Evolutionary conservation across 2,888 invertebrate genomes (phyloP), one percentile per base, ranked within the genome.

Genomic region (Latheticus oryzae): DNA sequence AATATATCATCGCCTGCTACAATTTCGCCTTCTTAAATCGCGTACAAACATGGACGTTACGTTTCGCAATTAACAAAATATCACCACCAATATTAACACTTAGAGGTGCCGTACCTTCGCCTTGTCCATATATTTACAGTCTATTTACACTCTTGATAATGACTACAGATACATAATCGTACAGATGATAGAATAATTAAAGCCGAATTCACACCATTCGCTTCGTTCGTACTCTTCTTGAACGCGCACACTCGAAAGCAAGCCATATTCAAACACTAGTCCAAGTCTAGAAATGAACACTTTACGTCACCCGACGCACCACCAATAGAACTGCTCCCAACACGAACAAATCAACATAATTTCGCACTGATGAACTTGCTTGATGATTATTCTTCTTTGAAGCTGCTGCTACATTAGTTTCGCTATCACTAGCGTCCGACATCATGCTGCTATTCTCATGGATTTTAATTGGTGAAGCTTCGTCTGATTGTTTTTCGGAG

Each of bases 381-480:
- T 52, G 19, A 16, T 57, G 54, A 4, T 66, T 63, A 17, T 73
- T 73, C 58, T 81, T 75, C 59, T 72, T 71, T 54, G 76, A 71
- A 52, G 76, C 76, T 40, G 81, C 77, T 21, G 68, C 65, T 7
- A 73, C 73, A 1, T 75, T 72, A 12, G 54, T 52, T 3, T 65
- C 61, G n/a, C 12, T 24, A 38, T 45, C 13, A 3, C 76, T 71
- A 16, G 70, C 69, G 52, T 74, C 73, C 1, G 71, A 65, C 65
- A 71, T 48, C 62, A 77, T 51, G 33, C 77, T 76, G 33, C 77
- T 76, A 54, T 81, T 81, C 53, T 82, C 81, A 24, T 80, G 79
- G 52, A 74, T 67, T 45, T 64, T 66, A 19, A 62, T 64, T 3
- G 51, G 47, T 2, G 67, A 63, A n/a, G 61, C 11, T 57, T 48